Base-by-base conservation (phyloP, 2,888 invertebrate species). In the Cataglyphis altisquamis region DNA sequence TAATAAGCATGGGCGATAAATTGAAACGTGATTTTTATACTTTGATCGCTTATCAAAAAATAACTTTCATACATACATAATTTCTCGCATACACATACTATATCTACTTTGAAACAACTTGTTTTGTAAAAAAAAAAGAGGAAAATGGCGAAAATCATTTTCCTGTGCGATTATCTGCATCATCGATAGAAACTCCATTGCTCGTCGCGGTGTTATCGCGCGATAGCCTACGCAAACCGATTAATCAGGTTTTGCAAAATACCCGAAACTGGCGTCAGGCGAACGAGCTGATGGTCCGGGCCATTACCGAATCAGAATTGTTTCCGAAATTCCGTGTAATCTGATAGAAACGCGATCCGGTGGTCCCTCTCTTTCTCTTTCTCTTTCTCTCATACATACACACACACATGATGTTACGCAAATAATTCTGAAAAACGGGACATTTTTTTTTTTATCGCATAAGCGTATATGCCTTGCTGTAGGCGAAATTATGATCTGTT, bases 231-330 rank as follows among this genome's bases (percentile, higher is more conserved):
- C 60, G 68, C 84, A 67, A 84, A 84, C 73, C 73, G 84, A 84
- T 78, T 84, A 82, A 84, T 82, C 84, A 74, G 84, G 36, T 82
- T 68, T 74, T 52, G 82, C 48, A 73, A 84, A 81, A 84, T 74
- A 52, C 36, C 57, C 70, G 64, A 83, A 74, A 45, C 41, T 62
- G 62, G 66, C 57, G 63, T 66, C 82, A 66, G 45, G 45, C 75
- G 57, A 57, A 25, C 66, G 64, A 66, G 32, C 48, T 52, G 52
- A 48, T 78, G 67, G 60, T 52, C 52, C 68, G 67, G 36, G 52
- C 78, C 78, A 82, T 77, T 82, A 82, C 67, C 66, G 66, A 78
- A 82, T 67, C 77, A 77, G 82, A 83, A 83, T 67, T 78, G 82
- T 77, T 66, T 77, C 77, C 66, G 48, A 83, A 77, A 78, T 83